phyloP scores from a whole-genome alignment of 2,113 vertebrate species.

The Crocuta crocuta region DNA sequence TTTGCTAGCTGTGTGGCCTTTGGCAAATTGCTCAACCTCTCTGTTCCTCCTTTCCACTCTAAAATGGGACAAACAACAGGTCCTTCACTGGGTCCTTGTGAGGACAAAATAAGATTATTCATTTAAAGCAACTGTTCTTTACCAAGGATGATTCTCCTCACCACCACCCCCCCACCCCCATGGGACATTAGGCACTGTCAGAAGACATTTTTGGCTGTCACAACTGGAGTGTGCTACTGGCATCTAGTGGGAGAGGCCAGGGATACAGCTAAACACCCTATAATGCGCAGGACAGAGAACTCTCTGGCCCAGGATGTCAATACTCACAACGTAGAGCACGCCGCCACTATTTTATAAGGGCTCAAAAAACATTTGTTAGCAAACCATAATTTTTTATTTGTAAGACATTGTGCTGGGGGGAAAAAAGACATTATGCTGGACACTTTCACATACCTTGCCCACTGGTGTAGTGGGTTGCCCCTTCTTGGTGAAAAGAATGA shows the following conservation, averaged over 20 bases:
- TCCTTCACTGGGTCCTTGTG: neutral
- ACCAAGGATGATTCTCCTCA: neutral
- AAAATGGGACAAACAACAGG: neutral
- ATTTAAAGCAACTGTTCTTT: neutral
- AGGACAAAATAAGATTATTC: neutral
- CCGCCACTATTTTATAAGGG: neutral
- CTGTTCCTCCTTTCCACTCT: neutral
- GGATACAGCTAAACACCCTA: neutral
- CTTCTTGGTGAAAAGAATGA: neutral
- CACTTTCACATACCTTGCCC: neutral
- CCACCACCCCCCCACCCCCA: too few relatives aligned
- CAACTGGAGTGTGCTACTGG: neutral
- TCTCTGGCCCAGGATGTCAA: neutral
- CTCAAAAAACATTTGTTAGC: neutral
- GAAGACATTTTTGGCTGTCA: neutral
- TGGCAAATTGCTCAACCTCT: neutral
- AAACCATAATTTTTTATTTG: neutral
- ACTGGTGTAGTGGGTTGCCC: neutral
- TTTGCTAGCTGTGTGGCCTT: neutral
- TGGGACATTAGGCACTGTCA: neutral
- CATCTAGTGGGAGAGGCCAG: neutral
- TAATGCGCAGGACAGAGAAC: neutral
- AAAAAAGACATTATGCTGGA: neutral
- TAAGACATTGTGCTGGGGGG: neutral
- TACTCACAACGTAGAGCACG: neutral